Percentiles rank a stretch among this genome's conserved stretches.
Conservation (phyloP, 2,113 vertebrate genomes). For the Noctilio leporinus region DNA sequence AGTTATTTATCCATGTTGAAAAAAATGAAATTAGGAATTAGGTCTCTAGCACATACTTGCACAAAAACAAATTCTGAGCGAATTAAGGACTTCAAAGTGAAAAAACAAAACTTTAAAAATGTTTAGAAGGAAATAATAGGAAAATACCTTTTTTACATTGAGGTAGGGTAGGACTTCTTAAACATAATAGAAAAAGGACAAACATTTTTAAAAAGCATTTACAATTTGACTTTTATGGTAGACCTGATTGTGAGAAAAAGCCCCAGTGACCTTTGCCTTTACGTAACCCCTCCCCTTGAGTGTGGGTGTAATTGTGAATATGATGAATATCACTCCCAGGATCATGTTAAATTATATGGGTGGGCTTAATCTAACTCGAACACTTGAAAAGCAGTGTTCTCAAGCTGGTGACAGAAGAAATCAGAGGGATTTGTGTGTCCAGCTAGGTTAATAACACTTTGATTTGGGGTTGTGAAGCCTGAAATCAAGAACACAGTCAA, state of each 20-base stretch:
- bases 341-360: background rate
- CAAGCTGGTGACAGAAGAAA: background rate
- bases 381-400: background rate
- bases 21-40: slow-evolving; percentile 16
- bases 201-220: background rate
- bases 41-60: background rate
- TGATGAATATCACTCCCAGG: background rate
- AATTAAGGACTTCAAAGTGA: background rate
- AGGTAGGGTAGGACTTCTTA: background rate
- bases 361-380: background rate
- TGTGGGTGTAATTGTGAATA: background rate
- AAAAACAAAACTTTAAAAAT: background rate
- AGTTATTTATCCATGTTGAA: background rate
- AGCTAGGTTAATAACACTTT: background rate
- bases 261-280: background rate
- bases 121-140: background rate
- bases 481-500: background rate
- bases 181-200: background rate
- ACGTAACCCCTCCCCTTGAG: background rate
- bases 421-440: background rate
- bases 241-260: background rate
- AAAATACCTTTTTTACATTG: background rate
- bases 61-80: background rate
- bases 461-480: background rate
- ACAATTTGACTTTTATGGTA: background rate